Evolutionary conservation across 2,888 invertebrate species (phyloP).

Genomic region (Drosophila imparisetae): DNA sequence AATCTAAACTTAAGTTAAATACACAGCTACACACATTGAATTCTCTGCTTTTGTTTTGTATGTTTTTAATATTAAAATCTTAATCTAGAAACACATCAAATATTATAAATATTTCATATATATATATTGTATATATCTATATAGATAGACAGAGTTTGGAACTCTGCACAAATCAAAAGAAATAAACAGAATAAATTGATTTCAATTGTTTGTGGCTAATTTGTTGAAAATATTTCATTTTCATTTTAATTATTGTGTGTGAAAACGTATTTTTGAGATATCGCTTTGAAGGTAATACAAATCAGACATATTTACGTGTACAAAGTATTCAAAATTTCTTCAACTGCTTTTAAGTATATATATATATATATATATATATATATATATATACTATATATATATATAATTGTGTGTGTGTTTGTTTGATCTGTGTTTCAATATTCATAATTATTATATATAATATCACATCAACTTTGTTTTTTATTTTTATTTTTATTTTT

Average conservation of each 20-base stretch:
- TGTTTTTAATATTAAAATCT: conserved; percentile 75
- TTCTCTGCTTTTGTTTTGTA: conserved; percentile 51
- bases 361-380: not conserved
- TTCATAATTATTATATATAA: conserved; percentile 82
- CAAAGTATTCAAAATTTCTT: conserved; percentile 15
- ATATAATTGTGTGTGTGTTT: conserved; percentile 21
- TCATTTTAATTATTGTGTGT: not conserved
- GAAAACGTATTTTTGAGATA: conserved; percentile 15
- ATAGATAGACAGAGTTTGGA: conserved; percentile 58
- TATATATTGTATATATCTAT: conserved; percentile 54
- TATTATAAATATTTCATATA: conserved; percentile 71
- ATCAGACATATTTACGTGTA: conserved; percentile 9
- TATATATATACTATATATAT: not conserved
- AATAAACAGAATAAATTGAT: conserved; percentile 30
- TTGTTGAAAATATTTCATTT: conserved; percentile 19
- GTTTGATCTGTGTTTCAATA: conserved; percentile 57
- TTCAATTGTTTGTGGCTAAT: conserved; percentile 32
- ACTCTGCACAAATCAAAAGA: conserved; percentile 53
- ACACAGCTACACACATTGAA: conserved; percentile 79
- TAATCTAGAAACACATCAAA: conserved; percentile 77
- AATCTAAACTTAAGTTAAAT: conserved; percentile 73
- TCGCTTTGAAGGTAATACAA: not conserved
- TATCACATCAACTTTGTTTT: conserved; percentile 84
- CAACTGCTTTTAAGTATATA: not conserved
- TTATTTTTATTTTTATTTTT: conserved; percentile 49